These are phyloP conservation scores for Orthosia gracilis DNA, from an alignment of 2,888 invertebrate genomes.

Conservation along the genomic window DNA sequence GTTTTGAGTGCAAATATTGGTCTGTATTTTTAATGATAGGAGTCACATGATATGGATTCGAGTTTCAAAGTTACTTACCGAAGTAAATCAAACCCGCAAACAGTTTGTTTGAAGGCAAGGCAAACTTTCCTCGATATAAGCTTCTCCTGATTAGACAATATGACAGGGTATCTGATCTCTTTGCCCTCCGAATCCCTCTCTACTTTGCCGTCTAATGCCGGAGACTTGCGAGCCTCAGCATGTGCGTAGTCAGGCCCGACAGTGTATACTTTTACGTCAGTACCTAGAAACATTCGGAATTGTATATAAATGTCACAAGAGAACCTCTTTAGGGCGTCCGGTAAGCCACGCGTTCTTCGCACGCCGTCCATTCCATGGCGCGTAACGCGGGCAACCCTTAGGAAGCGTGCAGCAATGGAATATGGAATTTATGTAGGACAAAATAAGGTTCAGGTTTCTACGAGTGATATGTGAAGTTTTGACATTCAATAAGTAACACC, in stretches of 20 bases:
- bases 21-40: slow-evolving; percentile 12
- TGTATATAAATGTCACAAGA: slow-evolving; percentile 28
- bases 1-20: not conserved
- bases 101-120: slow-evolving; percentile 98
- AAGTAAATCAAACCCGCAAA: slow-evolving; percentile 99
- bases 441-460: slow-evolving; percentile 22
- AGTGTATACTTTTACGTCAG: slow-evolving; percentile 97
- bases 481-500: slow-evolving; percentile 22
- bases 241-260: slow-evolving; percentile 99
- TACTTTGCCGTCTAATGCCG: slow-evolving; percentile 99
- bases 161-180: slow-evolving; percentile 99
- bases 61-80: slow-evolving; percentile 87
- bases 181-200: slow-evolving; percentile 99
- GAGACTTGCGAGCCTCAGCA: slow-evolving; percentile 99
- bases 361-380: slow-evolving; percentile 38
- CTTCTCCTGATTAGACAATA: slow-evolving; percentile 99
- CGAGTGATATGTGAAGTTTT: slow-evolving; percentile 23
- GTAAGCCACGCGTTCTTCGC: slow-evolving; percentile 53
- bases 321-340: slow-evolving; percentile 34
- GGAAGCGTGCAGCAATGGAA: slow-evolving; percentile 29
- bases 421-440: slow-evolving; percentile 2
- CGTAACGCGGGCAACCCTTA: slow-evolving; percentile 40
- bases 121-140: slow-evolving; percentile 99
- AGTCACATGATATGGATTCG: not conserved
- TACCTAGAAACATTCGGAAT: slow-evolving; percentile 86